Evolutionary conservation across 2,113 vertebrate species (phyloP), one percentile per base, ranked within the genome.

Genomic region (Actinemys pallida): DNA sequence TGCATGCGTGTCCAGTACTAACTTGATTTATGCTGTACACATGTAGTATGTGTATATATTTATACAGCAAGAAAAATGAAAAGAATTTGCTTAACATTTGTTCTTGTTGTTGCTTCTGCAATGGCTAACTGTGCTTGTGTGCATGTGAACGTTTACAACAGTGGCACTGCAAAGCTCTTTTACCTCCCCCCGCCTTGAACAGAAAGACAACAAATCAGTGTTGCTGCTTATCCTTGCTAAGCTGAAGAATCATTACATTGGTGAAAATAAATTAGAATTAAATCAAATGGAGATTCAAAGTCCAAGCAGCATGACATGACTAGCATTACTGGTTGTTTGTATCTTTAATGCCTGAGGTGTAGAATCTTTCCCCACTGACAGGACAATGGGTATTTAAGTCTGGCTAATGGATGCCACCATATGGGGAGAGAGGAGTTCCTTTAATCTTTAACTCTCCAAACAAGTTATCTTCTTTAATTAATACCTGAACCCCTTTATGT

Each of bases 231-330:
- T 86, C 83, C 65, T 94, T 72, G 57, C 81, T 93, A 89, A 91
- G 93, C 57, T 86, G 81, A 93, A 92, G 81, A 93, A 87, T 82
- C 83, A 57, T 6, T 88, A 65, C 65, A 93, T 86, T 90, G 89
- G 78, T 86, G 84, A 94, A 93, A 94, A 89, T 90, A 96, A 96
- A 92, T 96, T 79, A 94, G 94, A 95, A 92, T 83, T 85, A 42
- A 85, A 82, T 96, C 72, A 96, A 95, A 83, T 45, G 56, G 87
- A 91, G 45, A 42, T 87, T 95, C 89, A 29, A 89, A 94, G 93
- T 90, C 92, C 93, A 82, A 53, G 91, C 93, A 92, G 91, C 90
- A 90, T 89, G 88, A 87, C 91, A 6, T 19, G 72, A 88, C 47
- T 80, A 82, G 87, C 65, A 7, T 3, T 91, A 29, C 86, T 75